Evolutionary conservation across 2,888 invertebrate species (phyloP), one percentile per base, ranked within the genome.

Genomic region (Mimas tiliae): DNA sequence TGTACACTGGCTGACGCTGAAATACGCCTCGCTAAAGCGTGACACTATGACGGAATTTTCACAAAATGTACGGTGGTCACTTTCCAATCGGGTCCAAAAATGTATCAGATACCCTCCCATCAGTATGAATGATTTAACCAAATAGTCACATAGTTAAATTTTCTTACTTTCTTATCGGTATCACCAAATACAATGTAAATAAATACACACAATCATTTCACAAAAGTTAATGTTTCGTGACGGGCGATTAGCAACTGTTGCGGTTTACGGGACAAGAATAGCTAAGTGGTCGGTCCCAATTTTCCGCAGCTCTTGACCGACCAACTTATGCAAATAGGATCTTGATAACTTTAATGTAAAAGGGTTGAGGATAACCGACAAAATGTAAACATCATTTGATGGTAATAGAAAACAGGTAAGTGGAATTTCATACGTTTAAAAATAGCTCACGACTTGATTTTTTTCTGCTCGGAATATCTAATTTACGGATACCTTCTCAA

Each of bases 141-240:
- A 45, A 45, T 11, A 45, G 14, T 14, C 11, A 14, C 11, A 14
- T 14, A 45, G 45, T 14, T 11, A 1, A 2, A 14, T 19, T 19
- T 50, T 9, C 11, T 50, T 11, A 8, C 38, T 9, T 9, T 9
- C 38, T 45, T 45, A 14, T 9, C 48, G 27, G 2, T 48, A 48
- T 6, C 16, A 16, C 19, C 19, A 50, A 50, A 50, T 9, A 0
- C 50, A 50, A 1, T 50, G 19, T 19, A 19, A 6, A 48, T 48
- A 16, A n/a, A n/a, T 1, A 16, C 16, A 50, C 14, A 45, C 8
- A 14, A 14, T 45, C 11, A 50, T 11, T 50, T 50, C 9, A 48
- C 50, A 19, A 50, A 50, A 50, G 50, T 9, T 50, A 50, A 50
- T 19, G 9, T 50, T 50, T 50, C 50, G 19, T 50, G 50, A 50